Conservation (phyloP, 2,888 invertebrate genomes). For the Drosophila cyrtoloma region DNA sequence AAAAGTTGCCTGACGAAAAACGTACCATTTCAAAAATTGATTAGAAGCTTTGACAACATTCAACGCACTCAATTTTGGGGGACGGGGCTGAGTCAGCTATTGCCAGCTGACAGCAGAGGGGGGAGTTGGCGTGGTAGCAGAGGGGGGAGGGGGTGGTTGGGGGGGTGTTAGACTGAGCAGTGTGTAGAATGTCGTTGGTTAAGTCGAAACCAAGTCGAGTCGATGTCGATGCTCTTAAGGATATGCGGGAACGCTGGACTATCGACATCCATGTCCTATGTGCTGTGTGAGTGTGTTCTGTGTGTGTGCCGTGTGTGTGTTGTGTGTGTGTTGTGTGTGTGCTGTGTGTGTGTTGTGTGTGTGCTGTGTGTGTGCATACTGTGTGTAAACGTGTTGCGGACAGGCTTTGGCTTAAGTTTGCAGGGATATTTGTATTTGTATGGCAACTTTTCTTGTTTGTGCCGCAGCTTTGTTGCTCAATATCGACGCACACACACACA, state of each 20-base stretch:
- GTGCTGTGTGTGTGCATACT: slow-evolving; percentile 12
- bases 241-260: slow-evolving; percentile 60
- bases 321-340: slow-evolving; percentile 13
- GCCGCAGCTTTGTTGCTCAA: slow-evolving; percentile 73
- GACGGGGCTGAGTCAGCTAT: slow-evolving; percentile 6
- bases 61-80: slow-evolving; percentile 33
- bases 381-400: slow-evolving; percentile 63
- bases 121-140: slow-evolving; percentile 1
- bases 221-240: slow-evolving; percentile 55
- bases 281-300: slow-evolving; percentile 13
- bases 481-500: slow-evolving; percentile 51
- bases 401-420: slow-evolving; percentile 60
- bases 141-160: accelerated
- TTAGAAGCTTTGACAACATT: slow-evolving; percentile 68
- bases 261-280: slow-evolving; percentile 51
- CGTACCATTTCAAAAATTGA: slow-evolving; percentile 73
- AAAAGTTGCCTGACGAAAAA: slow-evolving; percentile 59
- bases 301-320: slow-evolving; percentile 25
- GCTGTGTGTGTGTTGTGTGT: slow-evolving; percentile 51
- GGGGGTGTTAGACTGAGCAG: neutral
- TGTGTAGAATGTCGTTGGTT: slow-evolving; percentile 15
- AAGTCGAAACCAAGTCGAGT: slow-evolving; percentile 42
- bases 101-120: slow-evolving; percentile 45
- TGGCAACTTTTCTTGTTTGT: slow-evolving; percentile 60
- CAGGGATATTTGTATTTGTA: slow-evolving; percentile 60